Conservation (phyloP, 2,797 vertebrate genomes). For the Psittacula derbiana region DNA sequence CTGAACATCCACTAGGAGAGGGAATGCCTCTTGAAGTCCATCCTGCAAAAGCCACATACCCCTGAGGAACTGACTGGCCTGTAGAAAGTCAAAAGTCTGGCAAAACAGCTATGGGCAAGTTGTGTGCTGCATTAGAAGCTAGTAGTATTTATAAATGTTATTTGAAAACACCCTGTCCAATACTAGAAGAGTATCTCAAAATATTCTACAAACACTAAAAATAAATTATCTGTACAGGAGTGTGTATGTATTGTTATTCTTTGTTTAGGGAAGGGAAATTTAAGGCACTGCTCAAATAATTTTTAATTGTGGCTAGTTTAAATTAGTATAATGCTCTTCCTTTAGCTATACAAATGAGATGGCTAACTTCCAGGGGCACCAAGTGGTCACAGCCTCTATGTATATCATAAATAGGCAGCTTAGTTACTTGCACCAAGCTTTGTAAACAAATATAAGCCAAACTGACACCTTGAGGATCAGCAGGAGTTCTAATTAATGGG, state of each 20-base stretch:
- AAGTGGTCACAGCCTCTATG: not conserved
- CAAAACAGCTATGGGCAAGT: not conserved
- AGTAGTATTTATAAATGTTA: not conserved
- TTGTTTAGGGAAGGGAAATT: not conserved
- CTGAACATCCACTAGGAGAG: not conserved
- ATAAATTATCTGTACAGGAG: not conserved
- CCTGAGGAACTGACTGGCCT: not conserved
- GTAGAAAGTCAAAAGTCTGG: not conserved
- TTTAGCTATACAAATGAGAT: not conserved
- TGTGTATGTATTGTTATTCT: not conserved
- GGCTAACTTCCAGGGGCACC: not conserved
- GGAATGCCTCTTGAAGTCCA: not conserved
- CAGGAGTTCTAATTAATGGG: conserved; percentile 48
- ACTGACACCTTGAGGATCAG: conserved; percentile 56
- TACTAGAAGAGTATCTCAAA: not conserved
- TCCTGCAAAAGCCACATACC: not conserved
- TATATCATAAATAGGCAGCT: not conserved
- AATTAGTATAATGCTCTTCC: not conserved
- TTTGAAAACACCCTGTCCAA: not conserved
- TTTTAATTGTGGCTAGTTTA: not conserved
- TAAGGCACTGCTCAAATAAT: not conserved
- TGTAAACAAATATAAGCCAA: conserved; percentile 53
- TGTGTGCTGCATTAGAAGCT: not conserved
- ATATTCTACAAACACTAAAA: not conserved
- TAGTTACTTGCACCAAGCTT: conserved; percentile 3